phyloP scores from a whole-genome alignment of 2,113 vertebrate species.

The Emydocephalus ijimae region DNA sequence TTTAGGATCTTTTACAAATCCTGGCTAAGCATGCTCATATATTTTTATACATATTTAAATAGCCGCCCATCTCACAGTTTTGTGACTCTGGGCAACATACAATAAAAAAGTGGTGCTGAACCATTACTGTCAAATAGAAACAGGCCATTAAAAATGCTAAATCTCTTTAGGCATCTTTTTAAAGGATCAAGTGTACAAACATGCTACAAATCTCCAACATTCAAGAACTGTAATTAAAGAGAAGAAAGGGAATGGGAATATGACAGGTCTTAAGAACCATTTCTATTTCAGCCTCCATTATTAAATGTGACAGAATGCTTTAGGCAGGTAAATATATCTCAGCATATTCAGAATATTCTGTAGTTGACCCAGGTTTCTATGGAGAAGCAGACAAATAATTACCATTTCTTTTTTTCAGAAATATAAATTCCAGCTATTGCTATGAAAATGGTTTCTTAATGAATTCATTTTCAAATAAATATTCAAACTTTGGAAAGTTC shows the following conservation, averaged over 20 bases:
- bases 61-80: not conserved
- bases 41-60: not conserved
- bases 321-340: not conserved
- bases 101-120: not conserved
- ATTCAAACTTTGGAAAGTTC: not conserved
- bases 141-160: not conserved
- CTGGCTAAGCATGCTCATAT: not conserved
- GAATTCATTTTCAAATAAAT: not conserved
- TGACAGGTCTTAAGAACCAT: not conserved
- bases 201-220: not conserved
- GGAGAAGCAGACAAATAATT: not conserved
- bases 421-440: not conserved
- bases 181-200: not conserved
- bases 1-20: not conserved
- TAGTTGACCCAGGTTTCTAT: not conserved
- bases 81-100: not conserved
- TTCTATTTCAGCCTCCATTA: not conserved
- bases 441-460: not conserved
- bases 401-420: not conserved
- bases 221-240: not conserved
- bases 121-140: not conserved
- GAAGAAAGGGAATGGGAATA: not conserved
- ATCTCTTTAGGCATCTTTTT: not conserved
- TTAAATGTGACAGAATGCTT: not conserved
- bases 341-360: not conserved